Conservation (phyloP, 2,888 invertebrate species). For the Limulus polyphemus region DNA sequence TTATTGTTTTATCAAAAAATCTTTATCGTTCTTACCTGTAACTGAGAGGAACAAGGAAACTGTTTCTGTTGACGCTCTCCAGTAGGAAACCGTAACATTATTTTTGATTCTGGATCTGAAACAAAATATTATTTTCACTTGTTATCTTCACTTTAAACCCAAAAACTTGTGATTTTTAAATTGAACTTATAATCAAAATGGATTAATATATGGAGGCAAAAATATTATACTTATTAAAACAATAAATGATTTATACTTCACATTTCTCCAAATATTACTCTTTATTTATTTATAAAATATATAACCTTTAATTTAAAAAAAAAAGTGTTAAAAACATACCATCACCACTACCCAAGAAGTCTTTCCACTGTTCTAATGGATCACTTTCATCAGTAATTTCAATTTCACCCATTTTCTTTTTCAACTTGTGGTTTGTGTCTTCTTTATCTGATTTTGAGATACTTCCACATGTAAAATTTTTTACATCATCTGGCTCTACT, state of each 20-base stretch:
- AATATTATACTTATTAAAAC: neutral
- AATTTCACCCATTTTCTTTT: no score
- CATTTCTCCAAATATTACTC: neutral
- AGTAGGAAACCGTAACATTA: constrained; percentile 39
- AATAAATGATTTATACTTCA: neutral
- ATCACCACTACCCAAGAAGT: constrained; percentile 11
- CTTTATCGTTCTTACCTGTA: no score
- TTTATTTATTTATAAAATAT: no score
- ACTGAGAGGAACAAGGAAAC: constrained; percentile 36
- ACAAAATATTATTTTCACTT: neutral
- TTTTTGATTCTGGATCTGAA: constrained; percentile 35
- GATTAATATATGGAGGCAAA: neutral
- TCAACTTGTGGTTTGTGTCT: no score
- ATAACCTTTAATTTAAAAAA: no score
- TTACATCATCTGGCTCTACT: no score
- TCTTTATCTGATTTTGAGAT: no score
- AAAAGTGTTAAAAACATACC: no score
- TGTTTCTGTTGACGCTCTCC: constrained; percentile 36
- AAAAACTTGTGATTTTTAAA: neutral
- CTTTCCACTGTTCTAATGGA: constrained; percentile 9
- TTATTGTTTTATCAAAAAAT: no score
- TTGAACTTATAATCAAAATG: no score
- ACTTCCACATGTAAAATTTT: no score
- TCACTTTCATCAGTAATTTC: no score
- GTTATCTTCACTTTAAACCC: neutral